Evolutionary conservation across 53 echinoderm and acorn worm genomes (phyloP), one percentile per base, ranked within the genome.

Genomic region (Paracentrotus lividus): DNA sequence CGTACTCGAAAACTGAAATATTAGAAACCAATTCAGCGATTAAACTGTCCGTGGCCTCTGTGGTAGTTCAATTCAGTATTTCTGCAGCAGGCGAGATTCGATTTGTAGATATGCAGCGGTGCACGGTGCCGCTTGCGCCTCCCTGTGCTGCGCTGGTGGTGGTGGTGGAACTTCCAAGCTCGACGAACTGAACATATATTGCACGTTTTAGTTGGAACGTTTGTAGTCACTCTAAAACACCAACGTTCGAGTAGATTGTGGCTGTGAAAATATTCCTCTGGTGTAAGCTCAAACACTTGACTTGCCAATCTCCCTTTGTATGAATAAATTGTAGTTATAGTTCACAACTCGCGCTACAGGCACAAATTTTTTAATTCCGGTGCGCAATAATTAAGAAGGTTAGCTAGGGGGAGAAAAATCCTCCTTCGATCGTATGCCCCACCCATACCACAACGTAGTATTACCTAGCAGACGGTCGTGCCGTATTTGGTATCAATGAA

Each of bases 401-500:
- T 9, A 27, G 61, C 26, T 27, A 0, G 29, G 2, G 23, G 59
- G 24, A 60, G 13, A 60, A 20, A 13, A 26, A 24, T 13, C n/a
- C 60, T 60, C 12, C 9, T 52, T 14, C 4, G 56, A 3, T 0
- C 0, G 5, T 3, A 36, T 36, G 72, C 72, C 38, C 72, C 40
- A 72, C 72, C 72, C 72, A 72, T 31, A 32, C n/a, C n/a, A n/a
- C n/a, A n/a, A n/a, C n/a, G n/a, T n/a, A n/a, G n/a, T 5, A 24
- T 60, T 18, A 21, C 18, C 36, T 0, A 72, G 40, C 40, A 38
- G 34, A 8, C 38, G 32, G 66, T 31, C 29, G 36, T 69, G 69
- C 72, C 72, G 72, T 36, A 72, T 72, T 38, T 40, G 40, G 72
- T 72, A 72, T 72, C 72, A 18, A 38, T 72, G 72, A 72, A 64